Conservation (phyloP, 2,888 invertebrate genomes). For the Smittia aterrima region DNA sequence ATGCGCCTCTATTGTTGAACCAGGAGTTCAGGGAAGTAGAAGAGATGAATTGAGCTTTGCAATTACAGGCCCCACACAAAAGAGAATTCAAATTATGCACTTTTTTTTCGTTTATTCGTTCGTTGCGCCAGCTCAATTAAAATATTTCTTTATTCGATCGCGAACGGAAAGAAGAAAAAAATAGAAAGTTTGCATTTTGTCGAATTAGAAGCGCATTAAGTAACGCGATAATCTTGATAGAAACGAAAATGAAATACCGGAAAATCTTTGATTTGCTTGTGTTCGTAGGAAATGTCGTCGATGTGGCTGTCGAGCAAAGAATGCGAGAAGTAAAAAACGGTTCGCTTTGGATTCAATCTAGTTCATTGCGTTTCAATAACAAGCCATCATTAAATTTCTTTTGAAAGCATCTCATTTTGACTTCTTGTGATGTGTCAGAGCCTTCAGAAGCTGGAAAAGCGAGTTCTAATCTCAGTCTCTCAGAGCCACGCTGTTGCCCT, state of each 20-base stretch:
- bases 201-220: background rate
- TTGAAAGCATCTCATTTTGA: background rate
- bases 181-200: conserved; percentile 12
- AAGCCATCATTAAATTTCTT: background rate
- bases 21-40: background rate
- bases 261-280: conserved; percentile 8
- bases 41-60: background rate
- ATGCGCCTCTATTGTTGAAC: background rate
- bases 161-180: background rate
- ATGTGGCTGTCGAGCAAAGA: background rate
- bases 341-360: background rate
- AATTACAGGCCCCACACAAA: conserved; percentile 13
- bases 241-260: background rate
- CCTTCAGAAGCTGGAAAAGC: background rate
- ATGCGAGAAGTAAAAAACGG: background rate
- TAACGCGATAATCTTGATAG: conserved; percentile 9
- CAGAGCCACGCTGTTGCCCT: too few relatives aligned
- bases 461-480: too few relatives aligned
- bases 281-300: background rate
- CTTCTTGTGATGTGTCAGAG: background rate
- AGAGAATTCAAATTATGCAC: conserved; percentile 2
- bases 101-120: too few relatives aligned
- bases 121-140: conserved; percentile 12
- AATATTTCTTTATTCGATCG: background rate
- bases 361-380: conserved; percentile 6